Evolutionary conservation across 2,888 invertebrate species (phyloP).

Genomic region (Athrips mouffetella): DNA sequence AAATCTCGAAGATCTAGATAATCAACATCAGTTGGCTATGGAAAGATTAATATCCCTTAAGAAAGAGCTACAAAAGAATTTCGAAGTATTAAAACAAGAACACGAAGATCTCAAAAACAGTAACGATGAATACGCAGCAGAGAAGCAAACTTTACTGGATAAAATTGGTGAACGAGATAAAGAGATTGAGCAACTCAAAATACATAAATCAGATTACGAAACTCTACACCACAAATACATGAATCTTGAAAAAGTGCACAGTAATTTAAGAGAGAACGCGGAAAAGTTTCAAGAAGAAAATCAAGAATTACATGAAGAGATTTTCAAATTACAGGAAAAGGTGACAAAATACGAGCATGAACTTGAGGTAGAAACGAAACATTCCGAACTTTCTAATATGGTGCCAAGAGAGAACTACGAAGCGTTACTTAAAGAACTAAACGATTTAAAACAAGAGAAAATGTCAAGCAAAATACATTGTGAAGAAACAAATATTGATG

Average conservation of each 20-base stretch:
- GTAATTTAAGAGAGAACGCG: slow-evolving; percentile 63
- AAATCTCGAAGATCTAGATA: slow-evolving; percentile 85
- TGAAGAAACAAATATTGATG: slow-evolving; percentile 70
- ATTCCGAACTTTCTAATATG: slow-evolving; percentile 43
- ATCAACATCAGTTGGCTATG: slow-evolving; percentile 84
- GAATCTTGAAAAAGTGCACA: slow-evolving; percentile 66
- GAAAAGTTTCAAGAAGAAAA: slow-evolving; percentile 76
- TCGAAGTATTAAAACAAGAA: slow-evolving; percentile 66
- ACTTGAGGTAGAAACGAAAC: slow-evolving; percentile 52
- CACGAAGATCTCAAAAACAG: slow-evolving; percentile 64
- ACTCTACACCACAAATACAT: slow-evolving; percentile 68
- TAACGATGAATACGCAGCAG: slow-evolving; percentile 65
- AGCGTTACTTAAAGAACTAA: slow-evolving; percentile 52
- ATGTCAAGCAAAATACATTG: slow-evolving; percentile 50
- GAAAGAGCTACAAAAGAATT: slow-evolving; percentile 73
- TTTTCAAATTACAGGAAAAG: slow-evolving; percentile 69
- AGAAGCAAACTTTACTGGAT: slow-evolving; percentile 57
- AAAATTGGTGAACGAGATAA: slow-evolving; percentile 68
- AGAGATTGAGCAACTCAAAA: slow-evolving; percentile 50
- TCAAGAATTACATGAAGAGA: slow-evolving; percentile 72
- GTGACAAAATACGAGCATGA: slow-evolving; percentile 70
- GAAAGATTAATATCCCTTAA: slow-evolving; percentile 76
- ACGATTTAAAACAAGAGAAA: slow-evolving; percentile 51
- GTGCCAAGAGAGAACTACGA: slow-evolving; percentile 61
- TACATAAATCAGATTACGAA: slow-evolving; percentile 51